A percentile compares a stretch with the other conserved stretches of the same genome.
Evolutionary conservation across 2,888 invertebrate genomes (phyloP).

Genomic region (Meliscaeva auricollis): DNA sequence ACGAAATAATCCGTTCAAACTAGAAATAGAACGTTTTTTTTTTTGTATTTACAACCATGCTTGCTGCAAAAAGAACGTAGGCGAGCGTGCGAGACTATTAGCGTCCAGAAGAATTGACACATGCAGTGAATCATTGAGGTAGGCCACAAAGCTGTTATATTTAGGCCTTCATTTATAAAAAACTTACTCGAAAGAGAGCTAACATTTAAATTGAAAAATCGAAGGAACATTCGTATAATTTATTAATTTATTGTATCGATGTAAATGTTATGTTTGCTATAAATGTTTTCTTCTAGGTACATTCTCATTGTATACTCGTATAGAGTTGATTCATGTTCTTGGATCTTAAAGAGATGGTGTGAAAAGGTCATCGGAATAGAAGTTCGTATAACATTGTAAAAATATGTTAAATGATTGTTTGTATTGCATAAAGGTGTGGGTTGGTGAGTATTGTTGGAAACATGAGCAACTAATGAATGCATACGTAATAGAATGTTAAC

Average conservation of each 20-base stretch:
- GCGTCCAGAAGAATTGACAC: conserved; percentile 23
- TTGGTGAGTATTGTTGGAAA: conserved; percentile 12
- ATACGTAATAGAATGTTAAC: conserved; percentile 1
- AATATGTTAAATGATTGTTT: conserved; percentile 45
- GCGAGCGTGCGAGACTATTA: conserved; percentile 29
- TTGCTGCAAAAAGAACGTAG: conserved; percentile 7
- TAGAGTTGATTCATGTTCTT: conserved; percentile 48
- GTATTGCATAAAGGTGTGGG: conserved; percentile 31
- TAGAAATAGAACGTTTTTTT: conserved; percentile 21
- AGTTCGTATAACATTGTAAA: conserved; percentile 34
- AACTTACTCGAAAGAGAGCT: conserved; percentile 3
- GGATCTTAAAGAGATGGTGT: conserved; percentile 23
- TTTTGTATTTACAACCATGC: not conserved
- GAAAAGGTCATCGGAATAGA: conserved; percentile 61
- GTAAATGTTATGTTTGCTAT: conserved; percentile 20
- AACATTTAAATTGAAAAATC: conserved; percentile 47
- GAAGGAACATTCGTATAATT: conserved; percentile 24
- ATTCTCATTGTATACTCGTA: conserved; percentile 3
- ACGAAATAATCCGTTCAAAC: not conserved
- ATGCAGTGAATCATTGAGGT: conserved; percentile 45
- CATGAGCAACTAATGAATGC: not conserved
- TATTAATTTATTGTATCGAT: conserved; percentile 26
- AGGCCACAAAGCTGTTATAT: not conserved
- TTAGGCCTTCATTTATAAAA: conserved; percentile 12
- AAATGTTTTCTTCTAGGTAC: conserved; percentile 33